Percentiles rank a stretch among this genome's conserved stretches.
phyloP scores from a whole-genome alignment of 2,113 vertebrate species.

The Anolis sagrei region DNA sequence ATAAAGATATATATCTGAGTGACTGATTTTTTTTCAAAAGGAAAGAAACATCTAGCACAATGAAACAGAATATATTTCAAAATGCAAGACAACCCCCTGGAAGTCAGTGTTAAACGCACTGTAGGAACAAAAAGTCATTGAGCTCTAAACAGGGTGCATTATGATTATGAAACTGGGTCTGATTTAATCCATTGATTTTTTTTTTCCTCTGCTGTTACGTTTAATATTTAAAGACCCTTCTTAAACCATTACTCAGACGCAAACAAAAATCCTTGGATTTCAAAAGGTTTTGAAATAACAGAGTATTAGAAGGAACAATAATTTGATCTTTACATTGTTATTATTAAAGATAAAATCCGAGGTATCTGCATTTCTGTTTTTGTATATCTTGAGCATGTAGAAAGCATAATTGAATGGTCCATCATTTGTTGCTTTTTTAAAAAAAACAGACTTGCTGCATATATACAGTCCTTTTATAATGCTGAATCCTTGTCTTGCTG shows the following conservation, averaged over 20 bases:
- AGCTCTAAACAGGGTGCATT: slow-evolving; percentile 60
- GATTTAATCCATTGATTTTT: slow-evolving; percentile 67
- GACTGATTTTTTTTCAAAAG: slow-evolving; percentile 52
- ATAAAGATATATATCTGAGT: slow-evolving; percentile 55
- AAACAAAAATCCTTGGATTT: slow-evolving; percentile 41
- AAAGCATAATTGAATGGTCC: slow-evolving; percentile 43
- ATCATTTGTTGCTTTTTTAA: slow-evolving; percentile 41
- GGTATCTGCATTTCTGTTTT: neutral
- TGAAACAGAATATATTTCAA: slow-evolving; percentile 72
- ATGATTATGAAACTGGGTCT: slow-evolving; percentile 68
- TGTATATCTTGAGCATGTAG: slow-evolving; percentile 36
- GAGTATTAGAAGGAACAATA: slow-evolving; percentile 48
- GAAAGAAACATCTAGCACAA: slow-evolving; percentile 61
- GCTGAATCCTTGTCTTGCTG: slow-evolving; percentile 38
- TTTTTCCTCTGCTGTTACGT: slow-evolving; percentile 40
- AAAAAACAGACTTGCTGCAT: neutral
- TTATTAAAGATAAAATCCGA: slow-evolving; percentile 47
- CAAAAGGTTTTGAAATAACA: slow-evolving; percentile 61
- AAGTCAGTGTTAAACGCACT: slow-evolving; percentile 39
- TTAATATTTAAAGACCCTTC: slow-evolving; percentile 73
- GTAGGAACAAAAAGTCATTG: slow-evolving; percentile 35
- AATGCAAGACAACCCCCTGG: slow-evolving; percentile 63
- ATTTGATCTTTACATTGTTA: slow-evolving; percentile 63
- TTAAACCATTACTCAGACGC: slow-evolving; percentile 57
- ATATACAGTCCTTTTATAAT: slow-evolving; percentile 34